Evolutionary conservation across 2,797 vertebrate species (phyloP), one percentile per base, ranked within the genome.

Genomic region (Graptemys geographica): DNA sequence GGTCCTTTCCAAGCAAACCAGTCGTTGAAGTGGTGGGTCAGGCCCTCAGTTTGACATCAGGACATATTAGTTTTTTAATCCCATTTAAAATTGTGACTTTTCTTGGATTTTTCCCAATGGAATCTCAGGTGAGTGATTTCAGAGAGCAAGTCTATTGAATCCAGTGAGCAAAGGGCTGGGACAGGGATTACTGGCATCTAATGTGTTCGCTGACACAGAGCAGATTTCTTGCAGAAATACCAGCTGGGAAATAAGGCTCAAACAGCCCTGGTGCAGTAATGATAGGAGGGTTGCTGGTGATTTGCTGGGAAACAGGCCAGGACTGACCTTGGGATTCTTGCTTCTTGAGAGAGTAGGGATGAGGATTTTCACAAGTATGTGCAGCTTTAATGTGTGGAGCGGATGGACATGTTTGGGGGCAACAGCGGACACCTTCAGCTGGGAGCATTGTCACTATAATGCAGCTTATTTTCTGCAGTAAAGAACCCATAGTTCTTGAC

Each of bases 381-480:
- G 89, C 89, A 79, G 23, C 33, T 92, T 62, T 84, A 44, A 0
- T 0, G 0, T 37, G 74, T 10, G 52, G 59, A 47, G 31, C 11
- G 55, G 21, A 55, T 16, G 33, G 28, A 0, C 0, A 33, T 82
- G 72, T 52, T 53, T 47, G 41, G 78, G 0, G 0, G 11, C 52
- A 37, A 23, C 56, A 31, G 79, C 57, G 0, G 0, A 1, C 28
- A 2, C 55, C 53, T 91, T 47, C 0, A 0, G 78, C 74, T 87
- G 87, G 79, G 90, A 90, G n/a, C 89, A 49, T 90, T 86, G 57
- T 86, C 53, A 5, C 0, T 62, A 62, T 33, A 11, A 6, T 23
- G n/a, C 5, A 37, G 65, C n/a, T 53, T 52, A 51, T 31, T 8
- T 16, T 10, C 74, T 13, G 13, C 74, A 49, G 44, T 8, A 16